phyloP scores from a whole-genome alignment of 2,797 vertebrate species.

The Megalops cyprinoides region DNA sequence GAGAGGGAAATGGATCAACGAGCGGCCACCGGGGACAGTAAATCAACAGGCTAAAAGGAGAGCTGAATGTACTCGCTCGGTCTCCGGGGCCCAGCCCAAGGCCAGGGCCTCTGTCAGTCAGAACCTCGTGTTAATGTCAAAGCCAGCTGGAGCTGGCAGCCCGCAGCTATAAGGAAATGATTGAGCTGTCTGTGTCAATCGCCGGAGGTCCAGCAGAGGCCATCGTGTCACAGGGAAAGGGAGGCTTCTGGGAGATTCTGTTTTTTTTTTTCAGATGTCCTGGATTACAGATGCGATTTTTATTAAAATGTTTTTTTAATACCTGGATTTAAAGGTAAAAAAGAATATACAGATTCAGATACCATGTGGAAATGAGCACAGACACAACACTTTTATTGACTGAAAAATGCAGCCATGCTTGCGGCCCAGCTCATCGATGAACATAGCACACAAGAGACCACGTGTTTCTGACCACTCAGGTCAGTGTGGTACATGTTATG shows the following conservation, averaged over 20 bases:
- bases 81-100: slow-evolving; percentile 77
- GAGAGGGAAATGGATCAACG: slow-evolving; percentile 83
- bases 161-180: slow-evolving; percentile 73
- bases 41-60: slow-evolving; percentile 85
- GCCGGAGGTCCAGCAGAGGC: slow-evolving; percentile 82
- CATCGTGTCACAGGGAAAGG: slow-evolving; percentile 72
- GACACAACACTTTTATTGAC: too few relatives aligned
- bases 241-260: slow-evolving; percentile 34
- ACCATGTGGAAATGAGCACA: too few relatives aligned
- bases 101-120: slow-evolving; percentile 83
- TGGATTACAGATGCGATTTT: too few relatives aligned
- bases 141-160: slow-evolving; percentile 79
- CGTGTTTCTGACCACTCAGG: too few relatives aligned
- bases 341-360: not conserved
- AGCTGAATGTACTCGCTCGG: slow-evolving; percentile 79
- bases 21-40: slow-evolving; percentile 77
- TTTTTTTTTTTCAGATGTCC: not conserved
- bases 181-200: slow-evolving; percentile 83
- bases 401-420: too few relatives aligned
- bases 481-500: not conserved
- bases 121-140: slow-evolving; percentile 76
- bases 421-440: too few relatives aligned
- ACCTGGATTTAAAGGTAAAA: not conserved
- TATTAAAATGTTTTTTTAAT: too few relatives aligned
- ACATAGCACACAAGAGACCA: too few relatives aligned